Evolutionary conservation across 2,888 invertebrate species (phyloP).

Genomic region (Rotaria magnacalcarata): DNA sequence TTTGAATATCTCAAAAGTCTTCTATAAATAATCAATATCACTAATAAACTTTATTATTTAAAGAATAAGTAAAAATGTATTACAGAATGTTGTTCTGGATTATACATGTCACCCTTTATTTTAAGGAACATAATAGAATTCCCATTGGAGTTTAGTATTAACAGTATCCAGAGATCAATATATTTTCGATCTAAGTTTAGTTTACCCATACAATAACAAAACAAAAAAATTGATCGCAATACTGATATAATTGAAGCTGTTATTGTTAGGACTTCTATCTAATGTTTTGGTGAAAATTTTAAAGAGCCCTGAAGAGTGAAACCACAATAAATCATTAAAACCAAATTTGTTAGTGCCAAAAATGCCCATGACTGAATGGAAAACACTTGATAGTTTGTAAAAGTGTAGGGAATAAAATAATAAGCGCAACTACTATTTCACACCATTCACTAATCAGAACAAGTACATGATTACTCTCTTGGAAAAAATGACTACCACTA

Average conservation of each 20-base stretch:
- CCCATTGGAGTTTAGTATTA: too few relatives aligned
- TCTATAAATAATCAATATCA: too few relatives aligned
- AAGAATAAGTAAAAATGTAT: too few relatives aligned
- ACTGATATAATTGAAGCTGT: neutral
- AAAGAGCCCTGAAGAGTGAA: neutral
- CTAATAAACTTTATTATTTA: too few relatives aligned
- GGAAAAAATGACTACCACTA: too few relatives aligned
- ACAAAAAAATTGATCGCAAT: neutral
- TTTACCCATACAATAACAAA: neutral
- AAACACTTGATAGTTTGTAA: neutral
- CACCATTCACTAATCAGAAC: conserved; percentile 1
- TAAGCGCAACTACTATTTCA: neutral
- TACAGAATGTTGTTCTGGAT: too few relatives aligned
- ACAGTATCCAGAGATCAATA: neutral
- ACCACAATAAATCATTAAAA: neutral
- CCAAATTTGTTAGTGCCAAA: neutral
- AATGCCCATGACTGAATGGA: neutral
- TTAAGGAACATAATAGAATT: too few relatives aligned
- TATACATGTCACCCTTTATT: too few relatives aligned
- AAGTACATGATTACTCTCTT: neutral
- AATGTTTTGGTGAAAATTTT: neutral
- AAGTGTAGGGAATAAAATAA: neutral
- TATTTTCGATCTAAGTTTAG: neutral
- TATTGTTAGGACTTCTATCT: neutral
- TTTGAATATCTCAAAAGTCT: too few relatives aligned